Evolutionary conservation across 1,140 invertebrate genomes (phyloP), one percentile per base, ranked within the genome.

Genomic region (Neomicropteryx cornuta): DNA sequence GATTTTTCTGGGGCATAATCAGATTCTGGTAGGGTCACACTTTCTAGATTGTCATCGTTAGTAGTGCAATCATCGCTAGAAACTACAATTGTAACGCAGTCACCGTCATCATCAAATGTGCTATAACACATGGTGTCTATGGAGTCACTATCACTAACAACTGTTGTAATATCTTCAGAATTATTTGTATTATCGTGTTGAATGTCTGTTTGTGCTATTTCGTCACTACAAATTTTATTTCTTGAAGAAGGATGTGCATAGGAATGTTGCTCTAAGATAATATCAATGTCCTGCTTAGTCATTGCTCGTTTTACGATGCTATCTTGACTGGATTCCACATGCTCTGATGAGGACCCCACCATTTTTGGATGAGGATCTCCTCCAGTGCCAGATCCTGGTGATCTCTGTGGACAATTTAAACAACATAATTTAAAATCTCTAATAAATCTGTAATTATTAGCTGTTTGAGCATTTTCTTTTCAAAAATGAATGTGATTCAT

Each of bases 261-360:
- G 10, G 63, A 66, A 52, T 68, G 65, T 45, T 66, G 60, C 30
- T 53, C 46, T 49, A 65, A 48, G 66, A 67, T 68, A 49, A 60
- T 62, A 53, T 66, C 48, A n/a, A 66, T 53, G 36, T 67, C 59
- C 38, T 62, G 62, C 45, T 61, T 65, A 18, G 56, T 46, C 45
- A 56, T 51, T 21, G 45, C 43, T 8, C 43, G 33, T 40, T 50
- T 36, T 58, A 65, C 18, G 51, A 56, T 42, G 52, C 45, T 61
- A 75, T 68, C 49, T 79, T 75, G 43, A 81, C 62, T 42, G 81
- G 82, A 54, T 84, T 85, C 83, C 83, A 87, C 50, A 63, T 76
- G 60, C 75, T 81, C 60, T 84, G 82, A 53, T 82, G 79, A 33
- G 75, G 75, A 18, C 81, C 81, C 83, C 83, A 86, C 83, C 83